Conservation (phyloP, 1,140 invertebrate genomes). For the Euschistus heros region DNA sequence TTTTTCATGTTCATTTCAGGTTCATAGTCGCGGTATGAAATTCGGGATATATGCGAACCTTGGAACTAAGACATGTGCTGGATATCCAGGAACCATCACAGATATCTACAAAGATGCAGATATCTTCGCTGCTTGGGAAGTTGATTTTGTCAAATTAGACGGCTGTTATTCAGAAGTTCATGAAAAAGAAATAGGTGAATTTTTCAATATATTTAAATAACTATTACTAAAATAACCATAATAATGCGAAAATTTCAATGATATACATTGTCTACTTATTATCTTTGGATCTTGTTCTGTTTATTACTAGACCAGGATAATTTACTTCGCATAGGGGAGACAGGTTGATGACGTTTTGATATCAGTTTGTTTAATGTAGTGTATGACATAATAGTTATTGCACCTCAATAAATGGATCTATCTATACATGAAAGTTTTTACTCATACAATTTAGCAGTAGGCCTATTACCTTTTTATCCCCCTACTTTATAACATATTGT, state of each 20-base stretch:
- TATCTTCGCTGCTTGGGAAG: constrained; percentile 91
- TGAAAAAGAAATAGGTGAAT: constrained; percentile 28
- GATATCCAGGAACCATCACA: constrained; percentile 85
- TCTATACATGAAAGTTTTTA: not conserved
- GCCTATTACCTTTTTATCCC: too few species aligned
- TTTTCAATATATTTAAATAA: not conserved
- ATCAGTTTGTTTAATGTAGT: too few species aligned
- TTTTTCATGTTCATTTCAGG: constrained; percentile 39
- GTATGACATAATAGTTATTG: too few species aligned
- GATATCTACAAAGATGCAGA: constrained; percentile 75
- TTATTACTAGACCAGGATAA: too few species aligned
- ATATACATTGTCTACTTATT: too few species aligned
- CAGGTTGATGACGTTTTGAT: too few species aligned
- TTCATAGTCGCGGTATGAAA: constrained; percentile 85
- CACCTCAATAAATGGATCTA: too few species aligned
- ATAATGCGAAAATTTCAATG: too few species aligned
- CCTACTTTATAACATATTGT: too few species aligned
- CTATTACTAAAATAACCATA: too few species aligned
- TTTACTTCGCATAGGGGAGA: too few species aligned
- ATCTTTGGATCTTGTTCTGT: too few species aligned
- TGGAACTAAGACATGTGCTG: constrained; percentile 87
- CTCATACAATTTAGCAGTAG: not conserved
- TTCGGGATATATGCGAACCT: constrained; percentile 96
- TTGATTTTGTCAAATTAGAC: constrained; percentile 93
- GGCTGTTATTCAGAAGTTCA: constrained; percentile 72